Evolutionary conservation across 2,888 invertebrate genomes (phyloP), one percentile per base, ranked within the genome.

Genomic region (Dromius quadrimaculatus): DNA sequence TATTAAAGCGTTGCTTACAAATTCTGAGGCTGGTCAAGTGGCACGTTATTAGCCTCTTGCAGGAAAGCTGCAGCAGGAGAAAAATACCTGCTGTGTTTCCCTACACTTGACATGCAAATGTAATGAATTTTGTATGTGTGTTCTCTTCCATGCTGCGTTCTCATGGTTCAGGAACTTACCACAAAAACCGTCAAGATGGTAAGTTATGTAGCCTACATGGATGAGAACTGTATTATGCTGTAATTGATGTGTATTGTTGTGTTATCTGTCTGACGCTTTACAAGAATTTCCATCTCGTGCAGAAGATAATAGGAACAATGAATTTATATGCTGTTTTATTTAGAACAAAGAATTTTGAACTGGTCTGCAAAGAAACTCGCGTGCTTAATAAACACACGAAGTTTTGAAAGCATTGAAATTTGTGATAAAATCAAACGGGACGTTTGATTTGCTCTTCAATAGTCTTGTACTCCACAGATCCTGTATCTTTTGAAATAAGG

Each of bases 111-210:
- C 47, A 64, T 64, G 50, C 47, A 43, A 63, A 63, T 45, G 17
- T 50, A 64, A 34, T 64, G 62, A 62, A 22, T 38, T n/a, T 64
- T 45, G 32, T 62, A 45, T 64, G 34, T 34, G 13, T 45, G 36
- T 61, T 68, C 50, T 69, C 45, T 72, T 70, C 47, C 70, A 72
- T 38, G 72, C 72, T 72, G 72, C 72, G 22, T 62, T 63, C 41
- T 32, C 28, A 59, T 15, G 41, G 19, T 17, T 22, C 66, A 69
- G 72, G 23, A 41, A 61, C 70, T 70, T 19, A 54, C 41, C 41
- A 72, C 72, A 65, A 64, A 61, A 47, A 65, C 61, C 34, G 36
- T 72, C 23, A 34, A 41, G 47, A 72, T 47, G 72, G 72, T 72
- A 70, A 72, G 72, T 70, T 43, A 64, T 22, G 20, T 28, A 13